Conservation (phyloP, 2,797 vertebrate species). For the Rhabdomys pumilio region DNA sequence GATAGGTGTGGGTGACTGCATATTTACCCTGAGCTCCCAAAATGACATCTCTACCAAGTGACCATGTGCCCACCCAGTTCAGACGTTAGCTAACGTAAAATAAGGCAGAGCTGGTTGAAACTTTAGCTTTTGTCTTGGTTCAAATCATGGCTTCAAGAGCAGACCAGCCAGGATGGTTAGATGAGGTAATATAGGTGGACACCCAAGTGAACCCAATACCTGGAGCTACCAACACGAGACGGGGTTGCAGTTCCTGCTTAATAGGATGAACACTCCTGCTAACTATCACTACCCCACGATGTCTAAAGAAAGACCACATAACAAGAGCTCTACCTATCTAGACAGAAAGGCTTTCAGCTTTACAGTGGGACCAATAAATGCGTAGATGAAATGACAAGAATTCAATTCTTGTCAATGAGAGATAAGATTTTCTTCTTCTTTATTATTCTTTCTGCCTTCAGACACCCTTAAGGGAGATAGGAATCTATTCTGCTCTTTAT, state of each 20-base stretch:
- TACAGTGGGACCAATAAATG: background rate
- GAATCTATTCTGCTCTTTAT: slow-evolving; percentile 9
- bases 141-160: background rate
- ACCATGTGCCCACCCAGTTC: background rate
- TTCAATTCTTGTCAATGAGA: slow-evolving; percentile 8
- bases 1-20: background rate
- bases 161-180: background rate
- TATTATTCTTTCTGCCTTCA: slow-evolving; percentile 42
- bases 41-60: background rate
- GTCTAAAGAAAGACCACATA: background rate
- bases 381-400: background rate
- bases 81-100: background rate
- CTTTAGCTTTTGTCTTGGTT: background rate
- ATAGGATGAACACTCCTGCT: background rate
- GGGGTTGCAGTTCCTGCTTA: background rate
- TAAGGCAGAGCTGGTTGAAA: background rate
- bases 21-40: background rate
- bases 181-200: background rate
- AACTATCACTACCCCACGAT: background rate
- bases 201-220: background rate
- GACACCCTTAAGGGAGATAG: background rate
- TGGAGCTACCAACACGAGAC: background rate
- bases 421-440: slow-evolving; percentile 36
- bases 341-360: background rate
- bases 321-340: background rate